phyloP scores from a whole-genome alignment of 2,113 vertebrate species.

The Scolopax mira region DNA sequence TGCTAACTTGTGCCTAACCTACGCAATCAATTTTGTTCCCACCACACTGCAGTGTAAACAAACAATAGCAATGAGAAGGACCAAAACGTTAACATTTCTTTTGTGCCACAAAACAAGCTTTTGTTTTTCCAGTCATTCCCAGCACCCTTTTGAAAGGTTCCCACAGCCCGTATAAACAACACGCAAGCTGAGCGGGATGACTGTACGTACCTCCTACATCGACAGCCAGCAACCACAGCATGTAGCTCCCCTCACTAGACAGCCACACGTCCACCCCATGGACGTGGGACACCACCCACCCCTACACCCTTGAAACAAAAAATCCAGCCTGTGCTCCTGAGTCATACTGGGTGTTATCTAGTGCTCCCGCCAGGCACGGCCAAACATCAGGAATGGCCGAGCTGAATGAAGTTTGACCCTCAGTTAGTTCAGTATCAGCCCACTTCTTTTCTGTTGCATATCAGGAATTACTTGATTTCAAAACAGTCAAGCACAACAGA shows the following conservation, averaged over 20 bases:
- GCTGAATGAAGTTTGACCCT: not conserved
- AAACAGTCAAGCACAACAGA: not conserved
- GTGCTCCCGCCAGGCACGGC: not conserved
- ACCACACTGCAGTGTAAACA: conserved; percentile 7
- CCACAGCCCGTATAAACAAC: conserved; percentile 49
- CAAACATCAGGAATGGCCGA: not conserved
- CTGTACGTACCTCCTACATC: conserved; percentile 17
- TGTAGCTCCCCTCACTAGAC: not conserved
- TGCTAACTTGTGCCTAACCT: not conserved
- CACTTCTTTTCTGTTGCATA: not conserved
- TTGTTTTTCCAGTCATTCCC: conserved; percentile 55
- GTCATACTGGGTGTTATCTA: not conserved
- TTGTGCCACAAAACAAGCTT: conserved; percentile 53
- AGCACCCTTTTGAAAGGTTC: conserved; percentile 50
- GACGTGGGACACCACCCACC: conserved; percentile 8
- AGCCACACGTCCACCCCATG: not conserved
- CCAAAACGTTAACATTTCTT: conserved; percentile 45
- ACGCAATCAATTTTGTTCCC: not conserved
- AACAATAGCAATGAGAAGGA: conserved; percentile 40
- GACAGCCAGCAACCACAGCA: not conserved
- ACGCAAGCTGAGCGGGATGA: not conserved
- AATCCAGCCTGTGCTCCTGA: not conserved
- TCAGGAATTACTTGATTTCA: not conserved
- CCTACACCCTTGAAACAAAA: not conserved
- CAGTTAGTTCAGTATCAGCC: not conserved